Base-by-base conservation (phyloP, 2,797 vertebrate genomes). In the Podarcis siculus region DNA sequence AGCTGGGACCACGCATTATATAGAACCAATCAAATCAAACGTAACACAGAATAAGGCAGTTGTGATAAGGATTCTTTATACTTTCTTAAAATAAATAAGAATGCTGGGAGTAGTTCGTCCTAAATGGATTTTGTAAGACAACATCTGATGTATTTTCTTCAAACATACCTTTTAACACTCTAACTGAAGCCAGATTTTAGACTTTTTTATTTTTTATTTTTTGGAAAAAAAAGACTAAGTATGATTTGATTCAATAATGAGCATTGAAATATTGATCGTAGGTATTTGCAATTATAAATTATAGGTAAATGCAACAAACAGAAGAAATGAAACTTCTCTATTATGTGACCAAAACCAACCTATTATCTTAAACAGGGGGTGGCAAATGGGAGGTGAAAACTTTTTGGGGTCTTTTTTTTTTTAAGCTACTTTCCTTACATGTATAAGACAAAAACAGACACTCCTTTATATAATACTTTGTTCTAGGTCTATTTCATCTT, bases 21-120 rank as follows among this genome's bases (percentile, higher is more conserved):
- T 39, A 89, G 61, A 90, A 83, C 89, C 42, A 92, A 94, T 92
- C 95, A 85, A 91, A 93, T 92, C 64, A 92, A 93, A 94, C 93
- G 91, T 92, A 92, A 83, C 91, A 93, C 91, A 95, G 79, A 84
- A 76, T 84, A 88, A 86, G 87, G 83, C 78, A 72, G 86, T 89
- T 90, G 87, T 10, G 58, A 91, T 89, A 86, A 66, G 25, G 72
- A 93, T 69, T 66, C 86, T 32, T 92, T 94, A 82, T 86, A 88
- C 75, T 93, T 87, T 86, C 89, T 71, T 77, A 91, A 91, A 92
- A 79, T 75, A 93, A 94, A 94, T 89, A 88, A 94, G 91, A 93
- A 3, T 49, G 89, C 39, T 88, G 89, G 89, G 89, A 91, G 91
- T 9, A 64, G 85, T 79, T 35, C 76, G 88, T 89, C 58, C 78